Evolutionary conservation across 1,140 invertebrate species (phyloP), one percentile per base, ranked within the genome.

Genomic region (Aphidius ervi): DNA sequence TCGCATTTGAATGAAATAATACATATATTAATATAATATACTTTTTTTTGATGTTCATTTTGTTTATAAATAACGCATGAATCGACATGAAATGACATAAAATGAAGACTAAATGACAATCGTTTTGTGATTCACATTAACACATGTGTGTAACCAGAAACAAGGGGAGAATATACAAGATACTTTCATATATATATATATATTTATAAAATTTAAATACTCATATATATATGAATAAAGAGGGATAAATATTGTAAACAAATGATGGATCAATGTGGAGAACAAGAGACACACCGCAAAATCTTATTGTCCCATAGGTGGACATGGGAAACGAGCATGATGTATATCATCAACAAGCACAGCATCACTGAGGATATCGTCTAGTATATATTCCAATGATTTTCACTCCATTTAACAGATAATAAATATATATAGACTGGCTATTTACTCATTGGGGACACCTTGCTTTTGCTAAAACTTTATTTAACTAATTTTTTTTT

Each of bases 361-460:
- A 31, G 23, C 23, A 31, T 31, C 23, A 31, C 23, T 31, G 23
- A 31, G 23, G 4, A 31, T 4, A 31, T 31, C 23, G 4, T 31
- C 23, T 31, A 31, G 23, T 31, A 31, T 31, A 31, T 31, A 31
- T 31, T 31, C 45, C 20, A 50, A 49, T 55, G 56, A 64, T 67
- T 69, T 56, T 65, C 70, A 64, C 69, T 68, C 70, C 71, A 74
- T 74, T 74, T 74, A 71, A 31, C 64, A 68, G 70, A 75, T 74
- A 74, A 74, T 61, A 54, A 71, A 56, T 55, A 16, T 16, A 45
- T 55, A 55, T 42, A 9, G 23, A 31, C 23, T 31, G 23, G 2
- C 2, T 31, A 4, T 31, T 31, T 31, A 31, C 23, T 31, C 23
- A 31, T 31, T 31, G 23, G 43, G n/a, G 16, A 55, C 53, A 55